phyloP scores from a whole-genome alignment of 2,888 invertebrate genomes.

The Liodrosophila aerea region DNA sequence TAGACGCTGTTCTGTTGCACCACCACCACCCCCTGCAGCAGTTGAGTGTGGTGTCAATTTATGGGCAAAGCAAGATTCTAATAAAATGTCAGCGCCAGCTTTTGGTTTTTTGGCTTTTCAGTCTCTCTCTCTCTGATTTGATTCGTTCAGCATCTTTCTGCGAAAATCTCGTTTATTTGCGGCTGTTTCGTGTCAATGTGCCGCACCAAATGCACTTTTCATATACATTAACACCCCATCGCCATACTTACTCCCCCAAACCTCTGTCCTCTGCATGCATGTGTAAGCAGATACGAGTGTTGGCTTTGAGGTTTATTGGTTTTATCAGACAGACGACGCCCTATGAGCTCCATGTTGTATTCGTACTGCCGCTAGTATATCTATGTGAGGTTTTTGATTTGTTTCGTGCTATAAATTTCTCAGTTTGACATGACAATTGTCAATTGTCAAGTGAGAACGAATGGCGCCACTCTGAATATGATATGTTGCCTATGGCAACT shows the following conservation, averaged over 20 bases:
- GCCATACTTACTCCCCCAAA: too few species aligned
- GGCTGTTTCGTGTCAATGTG: conserved; percentile 60
- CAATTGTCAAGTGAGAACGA: conserved; percentile 55
- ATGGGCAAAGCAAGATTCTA: conserved; percentile 59
- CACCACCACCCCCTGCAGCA: conserved; percentile 1
- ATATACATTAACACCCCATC: conserved; percentile 29
- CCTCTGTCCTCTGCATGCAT: neutral
- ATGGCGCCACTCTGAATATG: conserved; percentile 38
- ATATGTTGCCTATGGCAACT: conserved; percentile 7
- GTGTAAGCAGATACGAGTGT: conserved; percentile 32
- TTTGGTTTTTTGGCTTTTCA: conserved; percentile 9
- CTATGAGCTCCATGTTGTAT: conserved; percentile 1
- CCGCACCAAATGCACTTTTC: conserved; percentile 69
- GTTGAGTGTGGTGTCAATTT: conserved; percentile 59
- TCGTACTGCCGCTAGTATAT: conserved; percentile 18
- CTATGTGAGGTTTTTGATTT: conserved; percentile 57
- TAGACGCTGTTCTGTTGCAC: conserved; percentile 5
- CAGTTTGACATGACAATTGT: conserved; percentile 69
- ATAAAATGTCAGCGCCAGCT: conserved; percentile 56
- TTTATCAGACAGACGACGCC: conserved; percentile 40
- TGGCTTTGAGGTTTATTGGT: conserved; percentile 58
- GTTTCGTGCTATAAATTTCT: conserved; percentile 64
- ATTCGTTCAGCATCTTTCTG: conserved; percentile 44
- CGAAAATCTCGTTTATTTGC: conserved; percentile 66
- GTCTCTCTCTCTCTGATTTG: conserved; percentile 23